A percentile compares a stretch with the other conserved stretches of the same genome.
Conservation (phyloP, 2,113 vertebrate genomes). For the Furnarius figulus region DNA sequence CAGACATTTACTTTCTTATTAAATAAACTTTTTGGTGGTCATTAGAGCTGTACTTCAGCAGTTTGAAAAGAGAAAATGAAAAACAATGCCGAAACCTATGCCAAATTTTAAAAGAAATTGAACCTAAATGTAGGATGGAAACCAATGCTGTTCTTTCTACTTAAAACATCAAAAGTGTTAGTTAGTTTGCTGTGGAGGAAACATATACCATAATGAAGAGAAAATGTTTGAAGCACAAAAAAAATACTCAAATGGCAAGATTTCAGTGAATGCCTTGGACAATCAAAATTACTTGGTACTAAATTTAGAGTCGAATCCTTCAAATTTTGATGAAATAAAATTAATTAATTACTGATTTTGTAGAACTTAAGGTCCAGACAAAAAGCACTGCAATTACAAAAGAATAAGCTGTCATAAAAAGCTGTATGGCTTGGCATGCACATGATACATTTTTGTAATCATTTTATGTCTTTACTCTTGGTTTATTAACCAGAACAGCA, state of each 20-base stretch:
- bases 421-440: neutral
- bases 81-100: neutral
- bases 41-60: neutral
- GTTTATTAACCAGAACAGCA: neutral
- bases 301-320: neutral
- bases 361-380: neutral
- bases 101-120: neutral
- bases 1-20: neutral
- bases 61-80: neutral
- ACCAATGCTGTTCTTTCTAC: neutral
- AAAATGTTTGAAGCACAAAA: neutral
- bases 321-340: neutral
- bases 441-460: neutral
- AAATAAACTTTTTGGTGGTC: neutral
- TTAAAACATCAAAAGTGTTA: neutral
- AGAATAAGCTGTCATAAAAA: neutral
- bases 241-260: neutral
- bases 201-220: neutral
- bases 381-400: neutral
- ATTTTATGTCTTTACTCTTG: neutral
- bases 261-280: neutral
- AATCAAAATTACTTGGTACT: neutral
- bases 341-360: neutral
- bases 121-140: neutral
- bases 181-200: constrained; percentile 3